Conservation (phyloP, 2,888 invertebrate species). For the Melieria omissa region DNA sequence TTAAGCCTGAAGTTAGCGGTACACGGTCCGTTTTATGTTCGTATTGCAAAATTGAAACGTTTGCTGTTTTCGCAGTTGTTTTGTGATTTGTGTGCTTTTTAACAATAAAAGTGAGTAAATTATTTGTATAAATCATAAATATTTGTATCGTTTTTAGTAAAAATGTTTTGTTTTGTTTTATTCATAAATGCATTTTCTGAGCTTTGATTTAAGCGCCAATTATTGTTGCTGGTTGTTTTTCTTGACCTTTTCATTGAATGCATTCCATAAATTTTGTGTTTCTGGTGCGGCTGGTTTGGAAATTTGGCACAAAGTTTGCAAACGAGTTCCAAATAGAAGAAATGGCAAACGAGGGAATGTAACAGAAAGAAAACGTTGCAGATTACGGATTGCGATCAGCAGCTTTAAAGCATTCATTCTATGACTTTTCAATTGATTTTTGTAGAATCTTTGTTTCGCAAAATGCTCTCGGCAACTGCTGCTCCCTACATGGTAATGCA, state of each 20-base stretch:
- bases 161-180: slow-evolving; percentile 32
- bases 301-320: no score
- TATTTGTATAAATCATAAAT: background rate
- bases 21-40: no score
- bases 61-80: slow-evolving; percentile 3
- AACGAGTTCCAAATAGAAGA: no score
- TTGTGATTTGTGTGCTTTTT: slow-evolving; percentile 21
- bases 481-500: no score
- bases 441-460: no score
- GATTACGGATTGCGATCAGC: no score
- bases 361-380: no score
- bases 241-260: slow-evolving; percentile 34
- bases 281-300: background rate
- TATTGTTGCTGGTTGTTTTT: slow-evolving; percentile 61
- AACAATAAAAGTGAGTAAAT: slow-evolving; percentile 30
- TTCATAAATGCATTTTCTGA: slow-evolving; percentile 64
- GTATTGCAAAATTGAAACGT: slow-evolving; percentile 1
- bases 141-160: slow-evolving; percentile 24
- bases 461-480: no score
- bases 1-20: no score
- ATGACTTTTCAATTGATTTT: no score
- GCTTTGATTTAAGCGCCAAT: slow-evolving; percentile 65
- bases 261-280: slow-evolving; percentile 29
- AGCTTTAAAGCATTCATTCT: no score
- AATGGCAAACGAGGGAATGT: no score